Evolutionary conservation across 2,113 vertebrate genomes (phyloP).

Genomic region (Anhinga anhinga): DNA sequence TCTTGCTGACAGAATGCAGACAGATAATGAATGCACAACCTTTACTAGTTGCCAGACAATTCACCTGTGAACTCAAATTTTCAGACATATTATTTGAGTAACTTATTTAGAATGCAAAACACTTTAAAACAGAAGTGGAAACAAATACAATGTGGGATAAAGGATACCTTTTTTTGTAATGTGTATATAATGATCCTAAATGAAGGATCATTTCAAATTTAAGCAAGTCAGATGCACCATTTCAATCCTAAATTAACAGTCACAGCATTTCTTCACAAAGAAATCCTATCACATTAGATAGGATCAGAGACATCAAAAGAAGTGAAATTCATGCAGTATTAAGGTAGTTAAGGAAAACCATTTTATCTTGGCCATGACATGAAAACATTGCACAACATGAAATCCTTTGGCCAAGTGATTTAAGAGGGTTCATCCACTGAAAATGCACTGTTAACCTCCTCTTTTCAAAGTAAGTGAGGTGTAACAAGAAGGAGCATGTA

Average conservation of each 20-base stretch:
- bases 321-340: background rate
- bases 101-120: background rate
- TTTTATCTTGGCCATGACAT: background rate
- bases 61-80: background rate
- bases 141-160: background rate
- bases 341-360: background rate
- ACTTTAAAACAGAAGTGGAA: background rate
- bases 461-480: background rate
- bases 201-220: background rate
- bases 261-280: background rate
- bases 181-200: background rate
- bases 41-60: background rate
- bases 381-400: background rate
- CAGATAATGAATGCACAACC: background rate
- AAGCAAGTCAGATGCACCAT: background rate
- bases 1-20: background rate
- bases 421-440: background rate
- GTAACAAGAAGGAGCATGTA: background rate
- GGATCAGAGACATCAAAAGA: background rate
- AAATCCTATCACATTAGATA: too few relatives aligned
- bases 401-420: background rate
- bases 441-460: background rate
- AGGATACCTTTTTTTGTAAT: background rate
- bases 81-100: background rate
- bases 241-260: background rate